Conservation (phyloP, 2,113 vertebrate genomes). For the Symphodus melops region DNA sequence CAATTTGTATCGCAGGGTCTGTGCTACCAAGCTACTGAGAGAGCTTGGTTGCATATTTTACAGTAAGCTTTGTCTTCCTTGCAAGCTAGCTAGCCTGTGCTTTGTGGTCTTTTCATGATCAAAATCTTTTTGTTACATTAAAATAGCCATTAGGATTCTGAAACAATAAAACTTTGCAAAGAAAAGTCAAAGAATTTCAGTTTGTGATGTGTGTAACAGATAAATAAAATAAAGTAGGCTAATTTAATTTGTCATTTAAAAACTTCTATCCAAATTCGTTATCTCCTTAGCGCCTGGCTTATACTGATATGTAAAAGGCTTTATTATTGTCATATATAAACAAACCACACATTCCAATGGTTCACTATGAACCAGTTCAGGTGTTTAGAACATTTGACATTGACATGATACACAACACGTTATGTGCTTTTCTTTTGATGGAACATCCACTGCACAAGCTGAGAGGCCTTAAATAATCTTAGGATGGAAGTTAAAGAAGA, state of each 20-base stretch:
- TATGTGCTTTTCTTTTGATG: background rate
- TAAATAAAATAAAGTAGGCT: too few relatives aligned
- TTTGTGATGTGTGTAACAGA: constrained; percentile 18
- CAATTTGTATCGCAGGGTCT: too few relatives aligned
- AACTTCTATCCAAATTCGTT: constrained; percentile 42
- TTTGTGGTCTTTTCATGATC: too few relatives aligned
- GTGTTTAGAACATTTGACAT: constrained; percentile 4
- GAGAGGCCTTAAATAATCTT: background rate
- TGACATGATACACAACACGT: background rate
- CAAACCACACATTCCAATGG: constrained; percentile 16
- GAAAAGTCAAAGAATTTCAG: constrained; percentile 12
- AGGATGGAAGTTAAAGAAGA: background rate
- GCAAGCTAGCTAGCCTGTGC: background rate
- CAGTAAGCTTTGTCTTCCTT: too few relatives aligned
- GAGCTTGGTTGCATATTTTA: too few relatives aligned
- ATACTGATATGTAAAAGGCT: constrained; percentile 75
- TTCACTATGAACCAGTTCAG: background rate
- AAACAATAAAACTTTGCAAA: background rate
- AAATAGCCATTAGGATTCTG: background rate
- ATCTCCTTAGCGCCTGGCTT: constrained; percentile 74
- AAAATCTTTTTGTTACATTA: background rate
- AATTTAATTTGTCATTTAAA: constrained; percentile 12
- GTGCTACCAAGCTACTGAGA: too few relatives aligned
- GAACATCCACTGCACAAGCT: background rate
- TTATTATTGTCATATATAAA: constrained; percentile 69